Base-by-base conservation (phyloP, 2,113 vertebrate species). In the Rana temporaria region DNA sequence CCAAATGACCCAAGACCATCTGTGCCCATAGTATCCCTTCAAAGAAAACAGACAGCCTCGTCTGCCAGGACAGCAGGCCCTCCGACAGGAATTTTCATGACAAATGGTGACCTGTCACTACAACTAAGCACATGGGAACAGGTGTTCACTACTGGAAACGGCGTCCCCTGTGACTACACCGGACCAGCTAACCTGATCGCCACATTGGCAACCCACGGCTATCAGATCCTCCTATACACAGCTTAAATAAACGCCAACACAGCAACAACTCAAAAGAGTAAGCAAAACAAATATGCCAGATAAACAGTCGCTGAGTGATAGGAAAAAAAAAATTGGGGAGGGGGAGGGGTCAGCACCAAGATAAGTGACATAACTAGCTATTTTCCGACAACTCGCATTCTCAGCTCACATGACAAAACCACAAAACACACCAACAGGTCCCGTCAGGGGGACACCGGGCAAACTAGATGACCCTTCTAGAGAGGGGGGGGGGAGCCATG, bases 21-120 rank as follows among this genome's bases (percentile, higher is more conserved):
- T 81, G 79, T 81, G 79, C 48, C 59, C 69, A 11, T n/a, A 17
- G 32, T 22, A 32, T 71, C 67, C 24, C 11, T 20, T 55, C 38
- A 48, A 57, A 57, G 65, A 32, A 79, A 78, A 18, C 52, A 79
- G 79, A 55, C 68, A 53, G 22, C 22, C 56, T 62, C 68, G 64
- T 64, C 78, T 55, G 68, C 52, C 56, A 38, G 38, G 82, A 77
- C 85, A 75, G 83, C 76, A 76, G 78, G 48, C 55, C 59, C 84
- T n/a, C 82, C 77, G 20, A 19, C 84, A 20, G 48, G 22, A 71
- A n/a, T 16, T 24, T 42, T 32, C 55, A 62, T 84, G 80, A 64
- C 19, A 65, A 72, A 70, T 38, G 79, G 82, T 0, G 19, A 59
- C 68, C 38, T 48, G 75, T 18, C 66, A 60, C 22, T 57, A 34